Evolutionary conservation across 2,113 vertebrate genomes (phyloP), one percentile per base, ranked within the genome.

Genomic region (Odontophorus gujanensis): DNA sequence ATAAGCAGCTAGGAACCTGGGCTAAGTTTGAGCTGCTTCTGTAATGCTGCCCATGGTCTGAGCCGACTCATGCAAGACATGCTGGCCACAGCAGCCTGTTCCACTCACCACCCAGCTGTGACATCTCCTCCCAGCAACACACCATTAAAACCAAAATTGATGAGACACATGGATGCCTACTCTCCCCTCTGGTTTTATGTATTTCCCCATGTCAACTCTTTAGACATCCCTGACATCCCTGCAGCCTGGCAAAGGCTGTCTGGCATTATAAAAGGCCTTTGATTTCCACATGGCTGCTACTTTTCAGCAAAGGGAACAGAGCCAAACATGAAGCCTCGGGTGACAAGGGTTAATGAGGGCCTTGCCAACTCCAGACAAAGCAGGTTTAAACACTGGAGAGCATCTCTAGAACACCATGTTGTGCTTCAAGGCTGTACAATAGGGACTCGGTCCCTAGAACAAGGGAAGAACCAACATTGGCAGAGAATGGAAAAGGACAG

Each of bases 221-320:
- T 58, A 95, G 93, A 96, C 85, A 53, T 36, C 61, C 62, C 85
- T 83, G 91, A 96, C 93, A 90, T 86, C 76, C 62, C 66, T 66
- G 73, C n/a, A 91, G 85, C 91, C 82, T 91, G 76, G 91, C 72
- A 95, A 91, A 78, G 57, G 61, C 91, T 94, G 93, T 92, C 87
- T 93, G 91, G 93, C 85, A 93, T 95, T 91, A 93, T 90, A 84
- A 95, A 86, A 92, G 61, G 66, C 82, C 84, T 97, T 94, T 9
- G 69, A 94, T 95, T 97, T 96, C 94, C 95, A 95, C 94, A 91
- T 96, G n/a, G 2, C 85, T 96, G 93, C 90, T 81, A 57, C 93
- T 94, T 91, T 89, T 81, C 66, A 92, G 90, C 79, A 85, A 92
- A 94, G 77, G 87, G 92, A 95, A 88, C 30, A 48, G 85, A 96